Base-by-base conservation (phyloP, 2,888 invertebrate genomes). In the Idaea biselata region DNA sequence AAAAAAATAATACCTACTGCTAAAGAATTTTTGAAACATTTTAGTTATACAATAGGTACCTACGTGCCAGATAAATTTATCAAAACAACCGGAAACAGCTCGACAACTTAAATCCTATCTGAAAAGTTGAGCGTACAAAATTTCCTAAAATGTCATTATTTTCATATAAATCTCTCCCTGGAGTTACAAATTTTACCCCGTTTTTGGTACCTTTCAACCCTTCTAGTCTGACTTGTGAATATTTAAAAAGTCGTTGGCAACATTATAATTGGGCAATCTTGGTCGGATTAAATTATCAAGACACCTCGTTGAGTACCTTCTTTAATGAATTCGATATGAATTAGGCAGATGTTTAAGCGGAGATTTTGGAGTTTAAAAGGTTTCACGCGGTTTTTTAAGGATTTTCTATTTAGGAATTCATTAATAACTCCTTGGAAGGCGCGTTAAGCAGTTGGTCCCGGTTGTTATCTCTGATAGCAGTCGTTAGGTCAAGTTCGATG, bases 211-310 rank as follows among this genome's bases (percentile, higher is more conserved):
- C 79, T 81, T 83, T 86, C 80, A 79, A 88, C 88, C 88, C 90
- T 90, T 87, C 87, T 79, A 73, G 72, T 79, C 76, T 79, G 68
- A 63, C 73, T 61, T 73, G 72, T 88, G 89, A 91, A 91, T 92
- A 92, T 92, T 91, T 92, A 91, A 91, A 92, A 91, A 91, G 89
- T 91, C 91, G 89, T 91, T 88, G 88, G 84, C 82, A 89, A 89
- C 86, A 87, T 86, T 89, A 88, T 91, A 91, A 91, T 91, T 91
- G 92, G 89, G 85, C 88, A 87, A 89, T 87, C 88, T 86, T 80
- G 88, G 77, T 82, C 85, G 90, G 91, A 92, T 92, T 92, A 92
- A 91, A 92, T 91, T 91, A 91, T 92, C 89, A 92, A 91, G 92
- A 90, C 91, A 91, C 91, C 91, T 91, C 87, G 90, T 91, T 89